Base-by-base conservation (phyloP, 2,797 vertebrate species). In the Galago senegalensis region DNA sequence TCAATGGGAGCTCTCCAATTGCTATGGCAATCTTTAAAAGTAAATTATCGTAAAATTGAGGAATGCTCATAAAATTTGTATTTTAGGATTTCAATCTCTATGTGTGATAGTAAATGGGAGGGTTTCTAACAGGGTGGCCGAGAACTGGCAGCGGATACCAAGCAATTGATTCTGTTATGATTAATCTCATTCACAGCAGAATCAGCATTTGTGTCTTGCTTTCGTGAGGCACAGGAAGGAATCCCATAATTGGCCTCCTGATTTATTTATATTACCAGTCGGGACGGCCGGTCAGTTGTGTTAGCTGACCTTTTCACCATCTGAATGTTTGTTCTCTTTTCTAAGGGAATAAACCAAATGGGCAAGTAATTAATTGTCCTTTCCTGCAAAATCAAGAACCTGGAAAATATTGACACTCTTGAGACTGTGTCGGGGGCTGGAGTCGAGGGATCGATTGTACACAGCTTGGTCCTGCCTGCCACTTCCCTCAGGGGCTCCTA, bases 71-170 rank as follows among this genome's bases (percentile, higher is more conserved):
- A 65, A 76, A 58, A 46, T 34, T 14, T 27, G 40, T 49, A 69
- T 72, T 49, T 27, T 53, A 90, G 63, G 60, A 60, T 86, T 91
- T 58, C 5, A 40, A 69, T 75, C 13, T 70, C 4, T 27, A 75
- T 69, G 95, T 81, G 12, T 88, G 61, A 58, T 40, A 87, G 89
- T 87, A 80, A 69, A 7, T 95, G 20, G 7, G 81, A 85, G 43
- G n/a, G 43, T 70, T 88, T 7, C 60, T 89, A 46, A 43, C 9
- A 65, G 5, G 1, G 16, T 10, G 1, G 10, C 8, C 53, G 46
- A 93, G 13, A 25, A 73, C 89, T 89, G 86, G 18, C 5, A 67
- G 61, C 46, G 60, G 23, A 63, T 70, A 87, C 12, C 10, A 93
- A 77, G 23, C 0, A 46, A 56, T 43, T 27, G 31, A 37, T 18